Evolutionary conservation across 35 echinoderm and acorn worm species (phyloP).

Genomic region (Hemicentrotus pulcherrimus): DNA sequence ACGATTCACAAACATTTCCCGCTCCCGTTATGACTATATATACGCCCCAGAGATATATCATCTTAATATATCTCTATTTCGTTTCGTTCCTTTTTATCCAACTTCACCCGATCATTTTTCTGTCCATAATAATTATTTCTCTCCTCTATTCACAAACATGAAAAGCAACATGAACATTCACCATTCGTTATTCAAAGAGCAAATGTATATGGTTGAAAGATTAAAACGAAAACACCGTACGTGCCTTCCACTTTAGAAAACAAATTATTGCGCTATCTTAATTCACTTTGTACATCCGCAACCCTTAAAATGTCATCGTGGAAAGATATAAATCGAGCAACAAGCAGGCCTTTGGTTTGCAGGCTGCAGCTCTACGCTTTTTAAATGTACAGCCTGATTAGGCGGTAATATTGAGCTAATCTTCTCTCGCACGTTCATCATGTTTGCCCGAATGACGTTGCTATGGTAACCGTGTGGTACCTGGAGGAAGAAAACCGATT

Average conservation of each 20-base stretch:
- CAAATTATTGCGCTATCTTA: background rate
- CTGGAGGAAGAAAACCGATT: conserved; percentile 28
- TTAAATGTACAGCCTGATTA: background rate
- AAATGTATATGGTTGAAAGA: background rate
- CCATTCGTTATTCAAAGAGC: no score
- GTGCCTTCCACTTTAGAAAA: background rate
- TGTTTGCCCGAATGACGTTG: conserved; percentile 51
- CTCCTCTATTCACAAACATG: no score
- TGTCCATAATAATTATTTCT: no score
- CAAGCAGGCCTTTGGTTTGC: background rate
- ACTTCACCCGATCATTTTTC: no score
- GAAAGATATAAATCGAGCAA: background rate
- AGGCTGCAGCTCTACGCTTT: background rate
- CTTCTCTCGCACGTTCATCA: conserved; percentile 32
- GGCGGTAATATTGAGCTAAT: conserved; percentile 41
- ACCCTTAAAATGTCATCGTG: background rate
- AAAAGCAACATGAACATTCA: no score
- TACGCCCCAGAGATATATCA: no score
- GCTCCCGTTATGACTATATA: no score
- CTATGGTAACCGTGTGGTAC: conserved; percentile 32
- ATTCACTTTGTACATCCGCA: background rate
- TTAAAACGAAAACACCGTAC: background rate
- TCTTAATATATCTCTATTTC: no score
- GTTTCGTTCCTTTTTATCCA: no score
- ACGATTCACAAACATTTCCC: no score